phyloP scores from a whole-genome alignment of 2,888 invertebrate species.

The Hemaris fuciformis region DNA sequence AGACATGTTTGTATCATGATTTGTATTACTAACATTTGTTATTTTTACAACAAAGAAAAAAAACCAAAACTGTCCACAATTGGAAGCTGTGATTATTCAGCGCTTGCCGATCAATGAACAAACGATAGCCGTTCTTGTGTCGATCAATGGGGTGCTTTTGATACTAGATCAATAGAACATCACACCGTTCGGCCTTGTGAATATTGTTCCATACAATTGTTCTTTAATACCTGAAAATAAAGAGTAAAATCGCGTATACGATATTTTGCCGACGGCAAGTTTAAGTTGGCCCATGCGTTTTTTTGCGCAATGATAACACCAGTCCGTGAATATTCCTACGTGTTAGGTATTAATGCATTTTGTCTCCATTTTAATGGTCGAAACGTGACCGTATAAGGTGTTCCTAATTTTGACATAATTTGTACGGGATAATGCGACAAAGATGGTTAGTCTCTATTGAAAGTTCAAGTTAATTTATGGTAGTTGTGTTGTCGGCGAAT shows the following conservation, averaged over 20 bases:
- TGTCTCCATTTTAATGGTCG: slow-evolving; percentile 76
- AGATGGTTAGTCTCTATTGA: slow-evolving; percentile 60
- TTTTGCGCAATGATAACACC: slow-evolving; percentile 79
- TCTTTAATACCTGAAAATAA: slow-evolving; percentile 28
- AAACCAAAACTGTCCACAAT: slow-evolving; percentile 14
- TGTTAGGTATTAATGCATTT: slow-evolving; percentile 76
- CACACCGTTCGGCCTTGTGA: slow-evolving; percentile 36
- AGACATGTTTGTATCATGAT: background rate
- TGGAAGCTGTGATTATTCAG: slow-evolving; percentile 63
- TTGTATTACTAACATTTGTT: slow-evolving; percentile 4
- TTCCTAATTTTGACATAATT: slow-evolving; percentile 72
- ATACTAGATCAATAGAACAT: slow-evolving; percentile 71
- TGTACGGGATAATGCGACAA: slow-evolving; percentile 69
- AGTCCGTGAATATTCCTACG: slow-evolving; percentile 75
- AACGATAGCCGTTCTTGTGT: slow-evolving; percentile 66
- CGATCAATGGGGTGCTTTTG: slow-evolving; percentile 75
- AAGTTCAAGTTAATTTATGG: slow-evolving; percentile 62
- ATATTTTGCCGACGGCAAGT: slow-evolving; percentile 23
- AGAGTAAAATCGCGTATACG: slow-evolving; percentile 27
- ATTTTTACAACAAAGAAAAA: slow-evolving; percentile 1
- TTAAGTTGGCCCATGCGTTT: slow-evolving; percentile 41
- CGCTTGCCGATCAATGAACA: slow-evolving; percentile 70
- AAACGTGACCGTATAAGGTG: slow-evolving; percentile 74
- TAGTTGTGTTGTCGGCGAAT: slow-evolving; percentile 26
- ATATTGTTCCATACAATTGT: background rate